Conservation (phyloP, 2,888 invertebrate genomes). For the Protophormia terraenovae region DNA sequence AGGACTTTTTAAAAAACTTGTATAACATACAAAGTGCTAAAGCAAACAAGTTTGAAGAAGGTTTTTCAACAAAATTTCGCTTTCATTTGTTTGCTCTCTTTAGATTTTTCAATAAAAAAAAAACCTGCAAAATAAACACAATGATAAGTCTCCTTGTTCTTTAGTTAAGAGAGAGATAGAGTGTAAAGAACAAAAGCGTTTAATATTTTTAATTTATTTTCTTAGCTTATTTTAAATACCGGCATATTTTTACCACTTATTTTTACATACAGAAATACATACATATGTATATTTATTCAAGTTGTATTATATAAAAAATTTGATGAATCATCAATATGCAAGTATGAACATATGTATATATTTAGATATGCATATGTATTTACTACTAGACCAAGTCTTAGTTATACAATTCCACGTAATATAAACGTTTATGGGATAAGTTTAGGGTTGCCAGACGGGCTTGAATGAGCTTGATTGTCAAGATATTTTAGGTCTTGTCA, state of each 20-base stretch:
- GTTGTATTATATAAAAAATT: background rate
- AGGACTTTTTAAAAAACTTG: conserved; percentile 21
- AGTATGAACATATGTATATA: background rate
- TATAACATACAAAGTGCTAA: background rate
- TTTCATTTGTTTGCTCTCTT: conserved; percentile 44
- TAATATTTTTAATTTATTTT: background rate
- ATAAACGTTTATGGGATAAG: no score
- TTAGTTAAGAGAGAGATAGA: background rate
- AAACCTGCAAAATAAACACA: background rate
- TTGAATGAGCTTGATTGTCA: no score
- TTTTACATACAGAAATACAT: background rate
- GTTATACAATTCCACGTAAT: background rate
- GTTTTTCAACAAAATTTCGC: conserved; percentile 48
- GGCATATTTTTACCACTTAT: conserved; percentile 16
- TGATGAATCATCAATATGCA: background rate
- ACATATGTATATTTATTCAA: background rate
- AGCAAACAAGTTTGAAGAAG: conserved; percentile 32
- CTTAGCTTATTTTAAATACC: background rate
- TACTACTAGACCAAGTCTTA: background rate
- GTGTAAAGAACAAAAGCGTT: background rate
- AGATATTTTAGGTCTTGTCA: no score
- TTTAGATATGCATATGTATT: background rate
- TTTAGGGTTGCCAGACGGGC: no score
- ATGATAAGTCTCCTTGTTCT: background rate
- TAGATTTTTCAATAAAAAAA: background rate